Base-by-base conservation (phyloP, 2,888 invertebrate species). In the Eilema depressum region DNA sequence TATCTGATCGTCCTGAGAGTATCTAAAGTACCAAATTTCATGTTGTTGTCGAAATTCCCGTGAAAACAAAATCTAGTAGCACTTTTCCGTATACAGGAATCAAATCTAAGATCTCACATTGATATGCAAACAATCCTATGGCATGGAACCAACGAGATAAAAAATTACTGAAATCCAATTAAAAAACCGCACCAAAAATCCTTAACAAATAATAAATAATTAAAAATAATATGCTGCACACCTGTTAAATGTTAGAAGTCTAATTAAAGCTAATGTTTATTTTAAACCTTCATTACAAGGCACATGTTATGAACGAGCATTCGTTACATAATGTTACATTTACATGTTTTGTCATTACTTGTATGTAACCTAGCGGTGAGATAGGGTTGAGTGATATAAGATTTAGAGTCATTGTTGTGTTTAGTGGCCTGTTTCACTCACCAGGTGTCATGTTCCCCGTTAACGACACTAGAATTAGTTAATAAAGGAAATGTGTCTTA, bases 191-290 rank as follows among this genome's bases (percentile, higher is more conserved):
- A 26, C 26, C 14, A 57, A 47, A 47, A 23, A 25, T 14, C 25
- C 4, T n/a, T 57, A 61, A 61, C 25, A 61, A 61, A 41, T 23
- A 64, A 41, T 23, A 64, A 64, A 33, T 61, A 65, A 65, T 56
- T 68, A 61, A 41, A 63, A 47, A 60, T 60, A 37, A 61, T 57
- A 66, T 37, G 53, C 61, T 66, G 71, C 71, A 70, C 74, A 80
- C 74, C 73, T 74, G 76, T 73, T 75, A 59, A 69, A 78, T 77
- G 75, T 77, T 75, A 76, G 75, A 75, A 74, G 70, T 83, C 80
- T 83, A 83, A 84, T 83, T 82, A 82, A 76, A 76, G 63, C 71
- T 74, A 63, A 77, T 76, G 74, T 77, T 75, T 72, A 83, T 75
- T 75, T 76, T 68, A 80, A 76, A 63, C 72, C 77, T 64, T 81